Evolutionary conservation across 37 sponge, comb jelly and placozoan species (phyloP), one percentile per base, ranked within the genome.

Genomic region (Geodia barretti): DNA sequence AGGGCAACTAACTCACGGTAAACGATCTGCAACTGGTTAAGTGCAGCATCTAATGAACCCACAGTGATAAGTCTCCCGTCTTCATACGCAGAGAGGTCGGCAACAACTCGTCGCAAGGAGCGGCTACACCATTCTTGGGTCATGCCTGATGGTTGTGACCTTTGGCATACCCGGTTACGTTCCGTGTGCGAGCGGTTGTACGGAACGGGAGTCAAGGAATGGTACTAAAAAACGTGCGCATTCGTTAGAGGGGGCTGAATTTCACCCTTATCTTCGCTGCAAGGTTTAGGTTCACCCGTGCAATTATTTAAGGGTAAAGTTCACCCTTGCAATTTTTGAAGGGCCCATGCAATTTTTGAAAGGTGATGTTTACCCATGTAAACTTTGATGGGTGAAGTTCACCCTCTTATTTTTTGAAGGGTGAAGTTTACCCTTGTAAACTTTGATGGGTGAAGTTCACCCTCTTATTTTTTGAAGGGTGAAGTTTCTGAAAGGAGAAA

Each of bases 1-100:
- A 74, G 58, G 17, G 76, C 61, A 26, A 75, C 41, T 59, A 75
- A n/a, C 64, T 76, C 77, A 25, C 64, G 39, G 31, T 62, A 78
- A 26, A 64, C 78, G 14, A 78, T 29, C 39, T 78, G 66, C 65
- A 78, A 24, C 7, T 2, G 23, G 14, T 59, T 9, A 37, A 63
- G 17, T 28, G 21, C 19, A 26, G 78, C 28, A 37, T 62, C 78
- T 35, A 78, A 5, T 2, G 38, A 11, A 23, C 9, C 78, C 11
- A 25, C 38, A 20, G 64, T n/a, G 9, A 78, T 19, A 19, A 21
- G 19, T 78, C 78, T 78, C 3, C 78, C 78, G 64, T 78, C 78
- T 1, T 64, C 26, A 38, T 14, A 65, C 8, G 3, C 7, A 20
- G 7, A 14, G 8, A 78, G 28, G 23, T 63, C 78, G 1, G 39